phyloP scores from a whole-genome alignment of 2,113 vertebrate genomes.

The rat (Rattus norvegicus) region DNA sequence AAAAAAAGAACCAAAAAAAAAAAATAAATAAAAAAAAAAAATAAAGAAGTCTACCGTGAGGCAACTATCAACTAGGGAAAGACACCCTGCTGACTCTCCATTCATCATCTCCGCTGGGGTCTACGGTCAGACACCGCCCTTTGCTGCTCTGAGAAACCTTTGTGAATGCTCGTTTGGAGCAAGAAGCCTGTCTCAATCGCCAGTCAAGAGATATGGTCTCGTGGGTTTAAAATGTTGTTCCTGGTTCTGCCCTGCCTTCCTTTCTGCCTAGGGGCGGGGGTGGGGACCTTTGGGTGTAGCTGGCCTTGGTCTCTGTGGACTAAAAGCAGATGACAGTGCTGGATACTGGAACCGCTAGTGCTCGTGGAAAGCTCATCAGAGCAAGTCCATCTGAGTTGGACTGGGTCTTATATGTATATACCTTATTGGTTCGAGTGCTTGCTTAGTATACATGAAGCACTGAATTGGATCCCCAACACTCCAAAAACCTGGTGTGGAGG shows the following conservation, averaged over 20 bases:
- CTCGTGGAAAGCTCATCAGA: conserved; percentile 28
- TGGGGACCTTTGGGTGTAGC: conserved; percentile 37
- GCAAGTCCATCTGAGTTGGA: not conserved
- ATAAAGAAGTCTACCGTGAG: not conserved
- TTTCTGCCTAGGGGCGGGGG: conserved; percentile 28
- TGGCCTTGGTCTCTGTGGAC: conserved; percentile 47
- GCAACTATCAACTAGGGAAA: not conserved
- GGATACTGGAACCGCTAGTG: not conserved
- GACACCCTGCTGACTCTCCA: too few relatives aligned
- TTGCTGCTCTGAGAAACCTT: not conserved
- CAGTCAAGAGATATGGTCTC: conserved; percentile 43
- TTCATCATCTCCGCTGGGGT: not conserved
- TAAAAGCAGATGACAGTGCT: not conserved
- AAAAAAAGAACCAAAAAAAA: too few relatives aligned
- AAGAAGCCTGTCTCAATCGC: not conserved
- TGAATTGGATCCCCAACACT: not conserved
- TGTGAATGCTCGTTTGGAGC: not conserved
- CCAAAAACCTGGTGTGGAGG: not conserved
- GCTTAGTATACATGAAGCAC: not conserved
- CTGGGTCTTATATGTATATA: too few relatives aligned
- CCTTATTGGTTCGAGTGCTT: too few relatives aligned
- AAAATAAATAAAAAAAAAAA: too few relatives aligned
- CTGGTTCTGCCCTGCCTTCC: conserved; percentile 36
- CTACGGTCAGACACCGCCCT: not conserved
- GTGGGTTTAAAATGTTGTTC: conserved; percentile 43